Evolutionary conservation across 2,797 vertebrate species (phyloP), one percentile per base, ranked within the genome.

Genomic region (Borostomias antarcticus): DNA sequence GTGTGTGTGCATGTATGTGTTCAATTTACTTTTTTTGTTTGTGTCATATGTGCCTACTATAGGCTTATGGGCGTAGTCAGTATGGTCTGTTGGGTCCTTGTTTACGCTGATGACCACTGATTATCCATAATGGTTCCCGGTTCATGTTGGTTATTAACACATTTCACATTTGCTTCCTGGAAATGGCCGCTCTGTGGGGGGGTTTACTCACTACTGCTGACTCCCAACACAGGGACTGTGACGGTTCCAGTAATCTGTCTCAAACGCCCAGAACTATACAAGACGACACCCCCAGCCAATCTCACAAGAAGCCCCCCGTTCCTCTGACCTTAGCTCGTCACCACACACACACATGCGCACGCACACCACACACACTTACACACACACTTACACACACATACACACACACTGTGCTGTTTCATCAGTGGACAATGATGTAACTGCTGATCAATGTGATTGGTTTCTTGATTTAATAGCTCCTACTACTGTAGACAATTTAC

Each of bases 401-500:
- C 60, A 58, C 45, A 17, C 21, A 56, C 72, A 47, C 4, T 6
- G 50, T 64, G 66, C 69, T 63, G 77, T 82, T 85, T 81, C 64
- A 78, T 89, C 75, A 75, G 75, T 62, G 69, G 74, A 74, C 32
- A 60, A 73, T 76, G 78, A 83, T 73, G 70, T 71, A 66, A 76
- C 73, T 57, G 45, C 64, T 73, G 77, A 79, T 84, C 64, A 70
- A 43, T 82, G 74, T 82, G 84, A 81, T 89, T 88, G 82, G 74
- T 90, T 84, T 76, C 76, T 80, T 87, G 74, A 87, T 88, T 88
- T 85, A 89, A 89, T 82, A 81, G 72, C 79, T 77, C 73, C 75
- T 76, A 64, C n/a, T 68, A 32, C 66, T 77, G 66, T 58, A 77
- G 79, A 84, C 75, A 68, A 83, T 88, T 85, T 84, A 78, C 72